Base-by-base conservation (phyloP, 2,888 invertebrate species). In the Diplolepis rosae region DNA sequence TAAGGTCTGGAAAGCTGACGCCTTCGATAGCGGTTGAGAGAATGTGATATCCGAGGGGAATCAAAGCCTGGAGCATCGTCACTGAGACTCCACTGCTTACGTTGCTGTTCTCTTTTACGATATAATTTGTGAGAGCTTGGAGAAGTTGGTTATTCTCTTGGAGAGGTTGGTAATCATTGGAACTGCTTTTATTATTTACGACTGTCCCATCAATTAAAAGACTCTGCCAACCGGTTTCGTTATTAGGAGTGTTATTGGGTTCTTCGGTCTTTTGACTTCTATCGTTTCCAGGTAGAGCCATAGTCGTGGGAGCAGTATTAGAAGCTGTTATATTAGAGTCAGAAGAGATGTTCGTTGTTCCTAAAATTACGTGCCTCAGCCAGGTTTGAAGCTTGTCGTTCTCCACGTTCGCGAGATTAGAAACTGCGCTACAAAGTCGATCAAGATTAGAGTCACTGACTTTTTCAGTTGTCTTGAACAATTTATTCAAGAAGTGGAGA, bases 401-500 rank as follows among this genome's bases (percentile, higher is more conserved):
- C 70, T 94, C 94, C 0, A 94, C 92, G 73, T 91, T 90, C 0
- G 93, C 93, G 24, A 95, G 88, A 79, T 92, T 92, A 1, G 92
- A 90, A 78, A 95, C 91, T 15, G 93, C 93, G 51, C 91, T 90
- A 79, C 94, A 94, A 18, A 95, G 86, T 70, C 92, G 92, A 76
- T 93, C 93, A 73, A 94, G 66, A 91, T 92, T 85, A 91, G 92
- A n/a, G 91, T 91, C 65, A 91, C 91, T 79, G 2, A 79, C 77
- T 74, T 85, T 86, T 52, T 86, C 87, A 6, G 83, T 84, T 61
- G 90, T 89, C 85, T 92, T 92, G 81, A 94, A 94, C 3, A 95
- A 89, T 84, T 93, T 93, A 81, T 94, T 94, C 85, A 95, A 94
- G 85, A 95, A 94, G 82, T 93, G 95, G 74, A 98, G 91, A 50